These are phyloP conservation scores for Amphibalanus amphitrite DNA, from an alignment of 1,140 invertebrate species.

Conservation along the genomic window DNA sequence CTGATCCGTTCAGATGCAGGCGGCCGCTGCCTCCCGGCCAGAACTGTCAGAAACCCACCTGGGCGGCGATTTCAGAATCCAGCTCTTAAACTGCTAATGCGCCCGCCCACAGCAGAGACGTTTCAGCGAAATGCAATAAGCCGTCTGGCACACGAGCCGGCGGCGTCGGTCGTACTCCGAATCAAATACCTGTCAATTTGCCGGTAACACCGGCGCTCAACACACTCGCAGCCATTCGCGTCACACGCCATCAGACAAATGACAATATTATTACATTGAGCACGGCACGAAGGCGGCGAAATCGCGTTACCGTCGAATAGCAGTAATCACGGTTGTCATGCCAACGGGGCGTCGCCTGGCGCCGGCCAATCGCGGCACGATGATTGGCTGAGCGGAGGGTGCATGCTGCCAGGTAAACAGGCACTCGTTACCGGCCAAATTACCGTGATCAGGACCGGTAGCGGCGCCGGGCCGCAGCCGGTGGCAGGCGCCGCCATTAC, in stretches of 20 bases:
- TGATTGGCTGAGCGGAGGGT: neutral
- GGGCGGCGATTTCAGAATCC: too few relatives aligned
- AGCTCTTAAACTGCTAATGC: too few relatives aligned
- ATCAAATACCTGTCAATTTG: neutral
- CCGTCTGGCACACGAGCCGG: neutral
- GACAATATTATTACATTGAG: constrained; percentile 1
- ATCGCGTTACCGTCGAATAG: neutral
- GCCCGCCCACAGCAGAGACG: too few relatives aligned
- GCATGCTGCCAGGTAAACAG: neutral
- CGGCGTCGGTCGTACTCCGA: neutral
- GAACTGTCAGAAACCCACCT: neutral
- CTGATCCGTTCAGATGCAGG: too few relatives aligned
- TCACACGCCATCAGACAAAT: neutral
- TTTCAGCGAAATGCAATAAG: too few relatives aligned
- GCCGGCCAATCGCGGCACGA: neutral
- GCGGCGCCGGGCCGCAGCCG: too few relatives aligned
- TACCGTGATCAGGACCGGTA: neutral
- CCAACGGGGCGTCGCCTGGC: neutral
- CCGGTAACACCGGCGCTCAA: neutral
- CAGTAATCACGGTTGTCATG: neutral
- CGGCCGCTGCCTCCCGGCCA: neutral
- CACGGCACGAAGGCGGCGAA: neutral
- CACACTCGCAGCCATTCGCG: neutral
- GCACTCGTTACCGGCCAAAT: neutral
- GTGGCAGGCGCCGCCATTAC: neutral